Conservation (phyloP, 2,888 invertebrate species). For the Caenorhabditis plicata region DNA sequence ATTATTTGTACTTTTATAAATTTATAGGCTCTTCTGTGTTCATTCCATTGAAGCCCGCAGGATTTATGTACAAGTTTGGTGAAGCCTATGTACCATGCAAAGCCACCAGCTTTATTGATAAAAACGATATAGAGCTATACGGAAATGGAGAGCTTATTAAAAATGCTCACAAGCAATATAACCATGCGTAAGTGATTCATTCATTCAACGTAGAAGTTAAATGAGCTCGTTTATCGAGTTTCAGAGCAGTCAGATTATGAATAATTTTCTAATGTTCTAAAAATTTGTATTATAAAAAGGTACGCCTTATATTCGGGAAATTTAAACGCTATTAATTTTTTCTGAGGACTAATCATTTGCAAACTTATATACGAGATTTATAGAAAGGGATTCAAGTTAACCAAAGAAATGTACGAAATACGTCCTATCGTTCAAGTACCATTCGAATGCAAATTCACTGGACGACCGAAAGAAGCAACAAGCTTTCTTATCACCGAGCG, state of each 20-base stretch:
- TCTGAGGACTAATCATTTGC: background rate
- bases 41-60: constrained; percentile 8
- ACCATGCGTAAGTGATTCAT: constrained; percentile 23
- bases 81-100: constrained; percentile 31
- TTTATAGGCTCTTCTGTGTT: constrained; percentile 8
- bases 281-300: too few species aligned
- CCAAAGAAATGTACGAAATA: constrained; percentile 9
- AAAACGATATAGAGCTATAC: constrained; percentile 22
- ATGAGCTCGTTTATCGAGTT: too few species aligned
- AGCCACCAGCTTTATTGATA: constrained; percentile 19
- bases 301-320: too few species aligned
- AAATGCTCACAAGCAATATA: constrained; percentile 28
- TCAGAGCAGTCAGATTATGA: too few species aligned
- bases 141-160: constrained; percentile 26
- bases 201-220: too few species aligned
- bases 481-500: constrained; percentile 14
- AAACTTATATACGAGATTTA: constrained; percentile 1
- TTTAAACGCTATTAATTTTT: background rate
- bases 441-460: constrained; percentile 22
- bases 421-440: constrained; percentile 4
- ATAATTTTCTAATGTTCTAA: too few species aligned
- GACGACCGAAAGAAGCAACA: background rate
- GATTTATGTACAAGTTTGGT: constrained; percentile 11
- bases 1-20: too few species aligned
- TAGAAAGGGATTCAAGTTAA: constrained; percentile 30